Evolutionary conservation across 2,113 vertebrate species (phyloP).

Genomic region (Seriola aureovittata): DNA sequence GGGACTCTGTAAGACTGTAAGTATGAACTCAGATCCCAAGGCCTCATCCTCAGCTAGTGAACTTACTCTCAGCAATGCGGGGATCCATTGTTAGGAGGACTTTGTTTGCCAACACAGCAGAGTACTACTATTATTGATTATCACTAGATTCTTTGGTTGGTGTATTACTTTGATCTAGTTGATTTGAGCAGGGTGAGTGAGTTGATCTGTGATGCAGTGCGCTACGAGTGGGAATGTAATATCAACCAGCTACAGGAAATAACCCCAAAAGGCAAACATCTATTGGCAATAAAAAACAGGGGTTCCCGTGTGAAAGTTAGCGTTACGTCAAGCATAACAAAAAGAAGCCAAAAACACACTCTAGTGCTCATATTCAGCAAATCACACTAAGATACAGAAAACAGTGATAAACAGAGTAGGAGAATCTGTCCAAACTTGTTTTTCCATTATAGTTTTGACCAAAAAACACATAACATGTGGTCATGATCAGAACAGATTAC

Average conservation of each 20-base stretch:
- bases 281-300: background rate
- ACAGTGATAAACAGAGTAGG: background rate
- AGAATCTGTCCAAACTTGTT: background rate
- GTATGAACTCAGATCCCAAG: slow-evolving; percentile 51
- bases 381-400: background rate
- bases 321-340: background rate
- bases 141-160: background rate
- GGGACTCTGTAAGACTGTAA: slow-evolving; percentile 13
- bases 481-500: background rate
- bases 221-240: background rate
- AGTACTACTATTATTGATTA: background rate
- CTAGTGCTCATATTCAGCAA: background rate
- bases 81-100: background rate
- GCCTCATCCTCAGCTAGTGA: slow-evolving; percentile 20
- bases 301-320: background rate
- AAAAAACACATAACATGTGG: background rate
- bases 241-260: slow-evolving; percentile 2
- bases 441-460: background rate
- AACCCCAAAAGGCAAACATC: background rate
- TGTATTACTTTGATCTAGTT: background rate
- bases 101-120: background rate
- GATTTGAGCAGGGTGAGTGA: background rate
- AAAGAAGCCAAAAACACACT: background rate
- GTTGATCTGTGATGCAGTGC: background rate
- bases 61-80: slow-evolving; percentile 19